Percentiles rank a stretch among this genome's conserved stretches.
Evolutionary conservation across 2,888 invertebrate species (phyloP).

Genomic region (Seira sanloemensis): DNA sequence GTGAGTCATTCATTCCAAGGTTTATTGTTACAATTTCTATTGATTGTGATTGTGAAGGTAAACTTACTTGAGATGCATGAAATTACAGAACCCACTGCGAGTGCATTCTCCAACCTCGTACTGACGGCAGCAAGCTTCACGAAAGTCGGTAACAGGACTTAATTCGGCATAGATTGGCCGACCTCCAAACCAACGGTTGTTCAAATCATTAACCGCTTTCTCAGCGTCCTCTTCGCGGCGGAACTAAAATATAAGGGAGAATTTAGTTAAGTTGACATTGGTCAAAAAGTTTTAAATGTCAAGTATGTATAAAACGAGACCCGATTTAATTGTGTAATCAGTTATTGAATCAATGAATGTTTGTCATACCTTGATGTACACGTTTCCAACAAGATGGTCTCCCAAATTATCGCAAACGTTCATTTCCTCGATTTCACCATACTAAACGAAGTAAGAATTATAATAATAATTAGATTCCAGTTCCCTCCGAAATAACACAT

Average conservation of each 20-base stretch:
- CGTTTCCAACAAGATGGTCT: conserved; percentile 98
- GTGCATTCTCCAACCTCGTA: conserved; percentile 99
- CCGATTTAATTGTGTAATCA: too few species aligned
- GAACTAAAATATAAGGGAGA: conserved; percentile 83
- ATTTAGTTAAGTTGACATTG: too few species aligned
- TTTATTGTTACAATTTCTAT: too few species aligned
- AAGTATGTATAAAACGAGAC: too few species aligned
- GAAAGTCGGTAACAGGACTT: conserved; percentile 99
- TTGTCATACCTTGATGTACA: conserved; percentile 92
- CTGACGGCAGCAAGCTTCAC: conserved; percentile 99
- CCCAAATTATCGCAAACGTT: conserved; percentile 99
- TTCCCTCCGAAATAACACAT: too few species aligned
- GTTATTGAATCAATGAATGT: neutral
- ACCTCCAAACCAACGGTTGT: conserved; percentile 99
- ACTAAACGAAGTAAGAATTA: conserved; percentile 77
- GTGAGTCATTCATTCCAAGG: too few species aligned
- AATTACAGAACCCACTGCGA: conserved; percentile 99
- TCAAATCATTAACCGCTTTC: conserved; percentile 96
- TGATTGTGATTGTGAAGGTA: too few species aligned
- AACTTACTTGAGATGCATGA: conserved; percentile 95
- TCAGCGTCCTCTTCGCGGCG: conserved; percentile 98
- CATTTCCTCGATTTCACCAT: conserved; percentile 99
- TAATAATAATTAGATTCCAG: conserved; percentile 35
- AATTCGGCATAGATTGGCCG: conserved; percentile 98
- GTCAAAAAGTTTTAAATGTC: too few species aligned